Evolutionary conservation across 1,140 invertebrate species (phyloP).

Genomic region (Gonatopus flavifemur): DNA sequence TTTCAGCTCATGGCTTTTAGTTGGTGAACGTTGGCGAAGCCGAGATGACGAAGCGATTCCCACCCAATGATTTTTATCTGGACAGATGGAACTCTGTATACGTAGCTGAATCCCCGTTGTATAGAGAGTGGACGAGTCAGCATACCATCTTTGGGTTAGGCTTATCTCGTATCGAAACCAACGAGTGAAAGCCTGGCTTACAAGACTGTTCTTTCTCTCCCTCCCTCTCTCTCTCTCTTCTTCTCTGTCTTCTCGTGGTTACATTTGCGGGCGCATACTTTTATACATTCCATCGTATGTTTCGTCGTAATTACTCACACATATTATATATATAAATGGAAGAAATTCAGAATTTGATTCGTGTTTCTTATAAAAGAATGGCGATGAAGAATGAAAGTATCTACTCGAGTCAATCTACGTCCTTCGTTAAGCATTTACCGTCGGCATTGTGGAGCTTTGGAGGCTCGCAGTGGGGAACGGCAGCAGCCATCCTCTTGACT

Average conservation of each 20-base stretch:
- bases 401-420: constrained; percentile 5
- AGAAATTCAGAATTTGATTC: not conserved
- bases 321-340: not conserved
- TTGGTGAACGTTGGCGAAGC: no score
- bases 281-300: constrained; percentile 47
- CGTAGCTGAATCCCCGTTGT: constrained; percentile 25
- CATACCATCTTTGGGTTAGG: constrained; percentile 37
- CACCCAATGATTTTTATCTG: constrained; percentile 32
- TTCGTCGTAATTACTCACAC: constrained; percentile 42
- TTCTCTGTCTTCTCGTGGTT: constrained; percentile 30
- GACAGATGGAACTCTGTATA: constrained; percentile 34
- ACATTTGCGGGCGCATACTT: constrained; percentile 35
- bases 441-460: constrained; percentile 12
- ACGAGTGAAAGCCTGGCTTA: constrained; percentile 15
- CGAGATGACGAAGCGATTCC: constrained; percentile 37
- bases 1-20: no score
- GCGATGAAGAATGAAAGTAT: constrained; percentile 1
- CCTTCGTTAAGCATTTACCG: not conserved
- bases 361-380: not conserved
- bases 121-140: constrained; percentile 13
- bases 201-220: no score
- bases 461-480: not conserved
- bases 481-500: constrained; percentile 13
- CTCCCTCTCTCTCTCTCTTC: no score
- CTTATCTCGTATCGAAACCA: constrained; percentile 35